These are phyloP conservation scores for Mus pahari DNA, from an alignment of 2,113 vertebrate species.

Conservation along the genomic window DNA sequence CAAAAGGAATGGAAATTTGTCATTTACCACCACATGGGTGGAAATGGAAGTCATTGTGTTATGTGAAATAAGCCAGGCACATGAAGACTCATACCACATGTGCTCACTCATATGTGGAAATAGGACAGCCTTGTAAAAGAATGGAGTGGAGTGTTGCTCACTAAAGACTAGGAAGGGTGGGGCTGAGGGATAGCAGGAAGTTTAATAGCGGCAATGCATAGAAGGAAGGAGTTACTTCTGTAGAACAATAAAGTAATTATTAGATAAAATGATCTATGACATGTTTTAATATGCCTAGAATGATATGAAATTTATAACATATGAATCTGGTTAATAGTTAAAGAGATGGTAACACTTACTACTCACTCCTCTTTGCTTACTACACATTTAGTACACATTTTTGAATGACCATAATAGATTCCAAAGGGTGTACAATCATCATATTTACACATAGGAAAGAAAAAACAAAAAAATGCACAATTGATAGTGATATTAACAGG, in stretches of 20 bases:
- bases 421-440: background rate
- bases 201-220: background rate
- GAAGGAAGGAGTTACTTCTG: background rate
- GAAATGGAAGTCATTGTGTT: background rate
- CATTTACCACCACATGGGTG: background rate
- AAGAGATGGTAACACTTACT: background rate
- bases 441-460: background rate
- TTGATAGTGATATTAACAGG: background rate
- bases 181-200: background rate
- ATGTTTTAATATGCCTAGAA: background rate
- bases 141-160: background rate
- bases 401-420: background rate
- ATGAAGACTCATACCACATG: background rate
- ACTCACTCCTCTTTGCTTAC: background rate
- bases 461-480: background rate
- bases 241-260: background rate
- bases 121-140: background rate
- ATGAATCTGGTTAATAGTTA: background rate
- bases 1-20: background rate
- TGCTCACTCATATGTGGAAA: background rate
- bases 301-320: background rate
- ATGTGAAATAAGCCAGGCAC: background rate
- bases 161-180: background rate
- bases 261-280: no score
- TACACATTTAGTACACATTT: background rate